Evolutionary conservation across 2,797 vertebrate species (phyloP), one percentile per base, ranked within the genome.

Genomic region (Pitangus sulphuratus): DNA sequence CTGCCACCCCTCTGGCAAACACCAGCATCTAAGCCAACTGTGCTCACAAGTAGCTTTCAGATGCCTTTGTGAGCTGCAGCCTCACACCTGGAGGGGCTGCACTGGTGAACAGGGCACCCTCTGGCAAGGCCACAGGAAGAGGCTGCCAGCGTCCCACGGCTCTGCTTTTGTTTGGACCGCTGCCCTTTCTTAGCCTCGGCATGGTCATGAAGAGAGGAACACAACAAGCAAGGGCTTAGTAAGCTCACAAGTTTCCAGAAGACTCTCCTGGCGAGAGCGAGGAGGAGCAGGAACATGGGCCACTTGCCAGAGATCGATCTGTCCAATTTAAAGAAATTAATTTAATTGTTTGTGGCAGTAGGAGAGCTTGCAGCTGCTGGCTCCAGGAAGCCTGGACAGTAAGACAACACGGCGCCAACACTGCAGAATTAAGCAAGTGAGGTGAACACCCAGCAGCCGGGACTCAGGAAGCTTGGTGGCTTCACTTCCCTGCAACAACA

Each of bases 281-380:
- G 78, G 84, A 85, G 39, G 44, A 74, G 39, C 90, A 85, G 64
- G 42, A 74, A 81, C 58, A 40, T 0, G 8, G 45, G 72, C 85
- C 25, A 13, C 19, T 78, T 68, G 87, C 91, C 89, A 95, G 87
- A 93, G 74, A 87, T 88, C 0, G 7, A 64, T 79, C 60, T 79
- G 69, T 85, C 72, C 81, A 82, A 66, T 89, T 92, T 78, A 81
- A 90, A 94, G 39, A 85, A 93, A 94, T 89, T 74, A 81, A 83
- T 89, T 90, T 94, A 77, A 94, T 84, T 89, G 56, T 87, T 91
- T 77, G 70, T 74, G 80, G 82, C 83, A 92, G 89, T 11, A 86
- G 45, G 71, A 96, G 85, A 64, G 66, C 83, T 78, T 94, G 82
- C 94, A 94, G 92, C 87, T 92, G 94, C 70, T 77, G 91, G 78